A percentile compares a stretch with the other conserved stretches of the same genome.
Evolutionary conservation across 2,888 invertebrate species (phyloP).

Genomic region (Ethmia dodecea): DNA sequence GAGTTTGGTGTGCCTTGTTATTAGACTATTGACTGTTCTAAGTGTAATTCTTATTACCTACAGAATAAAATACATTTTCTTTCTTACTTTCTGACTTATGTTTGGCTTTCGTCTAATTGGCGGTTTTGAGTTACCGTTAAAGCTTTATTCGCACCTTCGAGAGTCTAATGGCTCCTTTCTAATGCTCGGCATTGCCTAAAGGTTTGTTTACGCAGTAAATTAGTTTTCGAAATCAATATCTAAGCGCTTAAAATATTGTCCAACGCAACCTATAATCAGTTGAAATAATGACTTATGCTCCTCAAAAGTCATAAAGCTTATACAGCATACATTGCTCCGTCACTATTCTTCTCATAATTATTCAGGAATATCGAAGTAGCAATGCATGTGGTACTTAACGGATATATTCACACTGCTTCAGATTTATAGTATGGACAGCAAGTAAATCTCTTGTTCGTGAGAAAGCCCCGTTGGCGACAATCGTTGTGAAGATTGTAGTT

Average conservation of each 20-base stretch:
- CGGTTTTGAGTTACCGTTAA: conserved; percentile 21
- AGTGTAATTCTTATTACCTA: too few species aligned
- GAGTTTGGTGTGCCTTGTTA: too few species aligned
- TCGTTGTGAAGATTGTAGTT: conserved; percentile 12
- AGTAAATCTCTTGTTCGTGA: conserved; percentile 39
- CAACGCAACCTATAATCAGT: conserved; percentile 39
- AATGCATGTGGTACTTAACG: neutral
- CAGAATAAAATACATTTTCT: too few species aligned
- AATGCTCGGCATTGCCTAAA: conserved; percentile 31
- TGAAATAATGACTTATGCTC: conserved; percentile 28
- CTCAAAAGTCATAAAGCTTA: too few species aligned
- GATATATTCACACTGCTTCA: neutral
- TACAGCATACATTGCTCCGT: too few species aligned
- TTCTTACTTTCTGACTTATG: neutral
- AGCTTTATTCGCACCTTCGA: conserved; percentile 30
- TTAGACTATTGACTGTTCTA: too few species aligned
- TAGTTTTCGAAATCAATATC: conserved; percentile 53
- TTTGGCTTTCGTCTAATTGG: conserved; percentile 10
- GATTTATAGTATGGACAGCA: conserved; percentile 15
- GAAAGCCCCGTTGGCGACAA: conserved; percentile 59
- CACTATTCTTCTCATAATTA: too few species aligned
- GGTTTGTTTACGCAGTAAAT: conserved; percentile 41
- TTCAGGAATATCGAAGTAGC: neutral
- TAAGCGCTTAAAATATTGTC: conserved; percentile 48
- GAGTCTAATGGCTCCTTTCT: conserved; percentile 37